Base-by-base conservation (phyloP, 2,113 vertebrate species). In the Reinhardtius hippoglossoides region DNA sequence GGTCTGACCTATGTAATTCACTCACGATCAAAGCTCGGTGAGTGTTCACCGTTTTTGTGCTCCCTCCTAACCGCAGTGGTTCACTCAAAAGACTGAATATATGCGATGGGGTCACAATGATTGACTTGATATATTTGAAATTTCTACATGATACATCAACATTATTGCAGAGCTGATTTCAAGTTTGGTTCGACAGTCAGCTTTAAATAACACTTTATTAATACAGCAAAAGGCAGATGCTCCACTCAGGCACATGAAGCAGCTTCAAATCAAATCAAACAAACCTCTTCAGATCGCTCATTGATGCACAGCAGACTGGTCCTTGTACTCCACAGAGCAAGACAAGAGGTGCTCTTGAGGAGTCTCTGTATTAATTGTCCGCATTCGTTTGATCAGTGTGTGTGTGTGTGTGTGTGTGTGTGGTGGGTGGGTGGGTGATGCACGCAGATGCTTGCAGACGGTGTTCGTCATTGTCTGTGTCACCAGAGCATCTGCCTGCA, bases 1-100 rank as follows among this genome's bases (percentile, higher is more conserved):
- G 24, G 35, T 67, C 72, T 82, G 62, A 72, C 76, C 70, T 46
- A 37, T 77, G 44, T 23, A 40, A 56, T 67, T 69, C 26, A 76
- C n/a, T 59, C 27, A 59, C 61, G 69, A 81, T 86, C 74, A 86
- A 87, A 85, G 83, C 54, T 46, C 21, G 8, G 13, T 58, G 31
- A 67, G 24, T 58, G 31, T 44, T 40, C 20, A 48, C 52, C 50
- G 69, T 80, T 31, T 64, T 24, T 64, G 18, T 14, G 14, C 44
- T 67, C 27, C 50, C 8, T 27, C 23, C 7, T 72, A 23, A 14
- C 40, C 10, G 40, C 52, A 54, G 40, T 8, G 26, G 18, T 24
- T 66, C 7, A 59, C 23, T 58, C 15, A 55, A 57, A 5, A 69
- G 40, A 66, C 37, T 23, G 44, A 16, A 46, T 14, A 46, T 16